Evolutionary conservation across 2,113 vertebrate species (phyloP).

Genomic region (Mohoua ochrocephala): DNA sequence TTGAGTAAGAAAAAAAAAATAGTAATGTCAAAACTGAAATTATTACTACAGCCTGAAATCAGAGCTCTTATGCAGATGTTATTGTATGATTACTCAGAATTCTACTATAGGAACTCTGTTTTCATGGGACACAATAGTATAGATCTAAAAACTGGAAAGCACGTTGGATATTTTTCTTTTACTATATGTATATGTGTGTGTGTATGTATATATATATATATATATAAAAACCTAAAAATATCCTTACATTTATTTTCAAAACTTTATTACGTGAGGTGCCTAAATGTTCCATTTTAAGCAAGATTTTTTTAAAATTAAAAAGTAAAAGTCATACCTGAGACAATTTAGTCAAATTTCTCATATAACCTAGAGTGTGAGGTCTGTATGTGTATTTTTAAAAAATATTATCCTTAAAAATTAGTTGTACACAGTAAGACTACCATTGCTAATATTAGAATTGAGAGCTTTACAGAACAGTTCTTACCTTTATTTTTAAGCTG

Average conservation of each 20-base stretch:
- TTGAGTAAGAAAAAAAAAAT: not conserved
- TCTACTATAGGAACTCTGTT: not conserved
- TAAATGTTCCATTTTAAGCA: not conserved
- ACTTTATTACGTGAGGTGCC: not conserved
- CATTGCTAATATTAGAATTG: not conserved
- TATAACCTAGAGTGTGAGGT: not conserved
- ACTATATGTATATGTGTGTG: too few relatives aligned
- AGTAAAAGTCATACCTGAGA: not conserved
- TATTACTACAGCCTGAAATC: not conserved
- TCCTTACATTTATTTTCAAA: not conserved
- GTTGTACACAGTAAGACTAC: not conserved
- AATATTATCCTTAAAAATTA: not conserved
- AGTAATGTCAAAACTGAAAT: not conserved
- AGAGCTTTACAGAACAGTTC: not conserved
- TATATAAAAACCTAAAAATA: not conserved
- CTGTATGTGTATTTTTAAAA: not conserved
- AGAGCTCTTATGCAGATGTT: not conserved
- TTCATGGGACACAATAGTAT: not conserved
- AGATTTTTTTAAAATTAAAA: not conserved
- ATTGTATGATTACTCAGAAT: not conserved
- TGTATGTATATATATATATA: too few relatives aligned
- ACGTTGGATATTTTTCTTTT: not conserved
- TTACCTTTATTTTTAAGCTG: slow-evolving; percentile 75
- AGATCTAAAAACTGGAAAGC: not conserved
- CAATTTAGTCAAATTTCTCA: not conserved